A percentile compares a stretch with the other conserved stretches of the same genome.
phyloP scores from a whole-genome alignment of 2,888 invertebrate genomes.

The Blera fallax region DNA sequence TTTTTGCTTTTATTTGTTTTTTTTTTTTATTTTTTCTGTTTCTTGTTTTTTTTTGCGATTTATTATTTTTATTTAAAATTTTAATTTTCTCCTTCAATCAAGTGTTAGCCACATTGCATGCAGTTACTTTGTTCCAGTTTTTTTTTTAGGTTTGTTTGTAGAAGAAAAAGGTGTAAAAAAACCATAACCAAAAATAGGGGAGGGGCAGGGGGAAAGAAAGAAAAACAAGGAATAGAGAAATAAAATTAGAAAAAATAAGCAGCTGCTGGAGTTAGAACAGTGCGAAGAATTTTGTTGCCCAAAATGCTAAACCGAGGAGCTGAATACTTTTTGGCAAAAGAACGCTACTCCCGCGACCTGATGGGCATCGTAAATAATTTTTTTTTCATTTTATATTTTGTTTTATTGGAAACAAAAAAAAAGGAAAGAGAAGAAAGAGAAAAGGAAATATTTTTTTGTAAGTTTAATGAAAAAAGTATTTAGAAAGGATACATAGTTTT shows the following conservation, averaged over 20 bases:
- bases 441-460: constrained; percentile 66
- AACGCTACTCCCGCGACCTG: constrained; percentile 81
- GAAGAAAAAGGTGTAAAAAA: constrained; percentile 10
- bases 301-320: constrained; percentile 81
- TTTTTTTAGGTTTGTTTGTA: constrained; percentile 8
- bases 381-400: constrained; percentile 45
- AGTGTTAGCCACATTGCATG: constrained; percentile 60
- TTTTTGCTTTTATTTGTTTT: constrained; percentile 11
- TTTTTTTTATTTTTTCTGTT: constrained; percentile 23
- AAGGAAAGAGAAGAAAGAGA: constrained; percentile 71
- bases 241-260: background rate
- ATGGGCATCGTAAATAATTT: constrained; percentile 62
- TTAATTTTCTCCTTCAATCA: constrained; percentile 50
- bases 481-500: constrained; percentile 59
- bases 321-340: constrained; percentile 80
- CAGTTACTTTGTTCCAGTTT: constrained; percentile 41
- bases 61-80: background rate
- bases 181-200: background rate
- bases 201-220: background rate
- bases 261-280: constrained; percentile 46
- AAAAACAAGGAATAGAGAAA: background rate
- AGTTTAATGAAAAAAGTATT: constrained; percentile 62
- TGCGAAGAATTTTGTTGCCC: constrained; percentile 73
- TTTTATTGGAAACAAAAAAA: constrained; percentile 49
- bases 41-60: constrained; percentile 18